A percentile compares a stretch with the other conserved stretches of the same genome.
Conservation (phyloP, 2,113 vertebrate species). For the Egretta garzetta region DNA sequence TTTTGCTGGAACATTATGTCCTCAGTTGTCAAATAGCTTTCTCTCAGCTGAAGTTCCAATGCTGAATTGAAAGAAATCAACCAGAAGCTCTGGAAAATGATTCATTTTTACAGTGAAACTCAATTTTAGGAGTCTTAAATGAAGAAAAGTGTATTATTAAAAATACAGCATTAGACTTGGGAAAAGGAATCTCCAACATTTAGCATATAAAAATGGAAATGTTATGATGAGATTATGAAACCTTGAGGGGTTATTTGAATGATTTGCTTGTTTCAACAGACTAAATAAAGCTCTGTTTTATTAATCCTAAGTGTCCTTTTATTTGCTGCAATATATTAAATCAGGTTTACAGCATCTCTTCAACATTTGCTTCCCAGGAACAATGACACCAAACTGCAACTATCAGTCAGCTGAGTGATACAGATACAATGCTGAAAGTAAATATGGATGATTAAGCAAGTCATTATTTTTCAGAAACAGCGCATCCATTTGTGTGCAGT, state of each 20-base stretch:
- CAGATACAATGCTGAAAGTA: not conserved
- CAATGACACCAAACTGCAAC: not conserved
- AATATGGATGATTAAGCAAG: not conserved
- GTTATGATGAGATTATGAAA: not conserved
- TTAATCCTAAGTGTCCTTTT: slow-evolving; percentile 18
- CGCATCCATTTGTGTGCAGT: not conserved
- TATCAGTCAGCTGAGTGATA: not conserved
- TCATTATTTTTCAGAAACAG: not conserved
- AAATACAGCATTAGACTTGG: not conserved
- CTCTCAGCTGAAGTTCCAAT: slow-evolving; percentile 44
- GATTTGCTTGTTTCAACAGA: not conserved
- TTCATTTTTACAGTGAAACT: slow-evolving; percentile 21
- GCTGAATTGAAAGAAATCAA: slow-evolving; percentile 49
- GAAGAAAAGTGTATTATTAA: not conserved
- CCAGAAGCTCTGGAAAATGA: slow-evolving; percentile 31
- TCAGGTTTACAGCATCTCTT: slow-evolving; percentile 12
- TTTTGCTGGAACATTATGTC: slow-evolving; percentile 8
- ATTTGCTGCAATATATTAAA: slow-evolving; percentile 8
- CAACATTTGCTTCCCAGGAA: not conserved
- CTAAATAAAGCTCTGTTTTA: not conserved
- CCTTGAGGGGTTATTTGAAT: not conserved
- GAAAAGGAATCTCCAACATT: not conserved
- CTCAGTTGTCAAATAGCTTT: slow-evolving; percentile 60
- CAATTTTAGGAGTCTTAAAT: not conserved
- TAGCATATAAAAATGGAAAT: not conserved